phyloP scores from a whole-genome alignment of 2,797 vertebrate genomes.

The Aulostomus chinensis region DNA sequence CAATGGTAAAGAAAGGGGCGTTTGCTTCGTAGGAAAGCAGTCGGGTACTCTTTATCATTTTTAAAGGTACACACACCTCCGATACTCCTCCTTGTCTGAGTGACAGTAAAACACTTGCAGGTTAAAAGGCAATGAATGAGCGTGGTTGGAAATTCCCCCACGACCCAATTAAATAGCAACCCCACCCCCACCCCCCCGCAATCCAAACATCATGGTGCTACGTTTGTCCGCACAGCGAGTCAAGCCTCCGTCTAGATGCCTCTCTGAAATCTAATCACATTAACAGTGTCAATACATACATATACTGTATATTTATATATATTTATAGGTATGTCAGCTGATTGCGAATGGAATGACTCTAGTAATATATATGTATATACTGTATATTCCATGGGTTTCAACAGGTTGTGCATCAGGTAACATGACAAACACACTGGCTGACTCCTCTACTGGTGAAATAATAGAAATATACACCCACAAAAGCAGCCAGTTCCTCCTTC shows the following conservation, averaged over 20 bases:
- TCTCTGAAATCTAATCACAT: slow-evolving; percentile 53
- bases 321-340: slow-evolving; percentile 34
- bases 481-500: slow-evolving; percentile 57
- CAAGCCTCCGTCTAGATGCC: slow-evolving; percentile 40
- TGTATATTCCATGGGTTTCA: slow-evolving; percentile 40
- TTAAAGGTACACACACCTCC: slow-evolving; percentile 43
- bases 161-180: slow-evolving; percentile 18
- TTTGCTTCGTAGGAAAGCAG: slow-evolving; percentile 52
- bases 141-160: slow-evolving; percentile 20
- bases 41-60: slow-evolving; percentile 48
- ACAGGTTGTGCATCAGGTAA: slow-evolving; percentile 52
- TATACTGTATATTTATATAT: slow-evolving; percentile 46
- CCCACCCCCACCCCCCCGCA: not conserved
- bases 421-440: slow-evolving; percentile 22
- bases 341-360: slow-evolving; percentile 59
- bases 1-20: slow-evolving; percentile 27
- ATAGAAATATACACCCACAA: slow-evolving; percentile 49
- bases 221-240: slow-evolving; percentile 36
- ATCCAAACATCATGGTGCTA: slow-evolving; percentile 42
- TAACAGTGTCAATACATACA: slow-evolving; percentile 51
- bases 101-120: slow-evolving; percentile 58
- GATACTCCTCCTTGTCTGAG: slow-evolving; percentile 35
- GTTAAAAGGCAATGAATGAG: slow-evolving; percentile 66
- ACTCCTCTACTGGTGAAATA: slow-evolving; percentile 38
- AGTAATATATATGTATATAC: slow-evolving; percentile 15